Evolutionary conservation across 1,140 invertebrate genomes (phyloP).

Genomic region (Heliconius eleuchia): DNA sequence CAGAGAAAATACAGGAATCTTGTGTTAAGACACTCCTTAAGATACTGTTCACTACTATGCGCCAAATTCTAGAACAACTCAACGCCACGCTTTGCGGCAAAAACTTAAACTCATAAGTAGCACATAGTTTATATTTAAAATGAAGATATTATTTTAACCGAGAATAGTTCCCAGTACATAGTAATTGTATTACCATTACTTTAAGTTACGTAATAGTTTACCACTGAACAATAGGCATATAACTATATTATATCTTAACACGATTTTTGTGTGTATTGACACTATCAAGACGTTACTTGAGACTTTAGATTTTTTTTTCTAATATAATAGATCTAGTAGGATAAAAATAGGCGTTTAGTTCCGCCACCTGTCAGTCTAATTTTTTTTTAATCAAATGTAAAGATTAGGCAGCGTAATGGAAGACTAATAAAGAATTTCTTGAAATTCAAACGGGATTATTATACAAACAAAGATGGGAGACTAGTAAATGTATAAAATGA

Average conservation of each 20-base stretch:
- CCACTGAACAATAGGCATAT: conserved; percentile 3
- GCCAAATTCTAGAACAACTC: too few relatives aligned
- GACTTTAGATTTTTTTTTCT: too few relatives aligned
- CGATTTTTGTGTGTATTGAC: not conserved
- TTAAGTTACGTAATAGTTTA: not conserved
- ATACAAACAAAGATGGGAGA: too few relatives aligned
- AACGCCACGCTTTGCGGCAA: too few relatives aligned
- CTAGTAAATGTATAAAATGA: not conserved
- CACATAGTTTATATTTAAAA: not conserved
- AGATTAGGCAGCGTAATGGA: too few relatives aligned
- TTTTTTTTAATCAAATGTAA: too few relatives aligned
- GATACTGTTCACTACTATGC: too few relatives aligned
- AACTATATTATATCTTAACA: not conserved
- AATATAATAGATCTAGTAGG: too few relatives aligned
- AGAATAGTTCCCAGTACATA: not conserved
- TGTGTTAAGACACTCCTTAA: too few relatives aligned
- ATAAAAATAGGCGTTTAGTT: too few relatives aligned
- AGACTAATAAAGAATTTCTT: not conserved
- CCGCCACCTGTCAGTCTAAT: too few relatives aligned
- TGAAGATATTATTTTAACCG: not conserved
- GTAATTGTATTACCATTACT: not conserved
- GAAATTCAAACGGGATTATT: not conserved
- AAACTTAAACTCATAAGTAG: not conserved
- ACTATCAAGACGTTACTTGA: not conserved
- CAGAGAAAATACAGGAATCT: too few relatives aligned